These are phyloP conservation scores for Drosophila subquinaria DNA, from an alignment of 2,888 invertebrate species.

Conservation along the genomic window DNA sequence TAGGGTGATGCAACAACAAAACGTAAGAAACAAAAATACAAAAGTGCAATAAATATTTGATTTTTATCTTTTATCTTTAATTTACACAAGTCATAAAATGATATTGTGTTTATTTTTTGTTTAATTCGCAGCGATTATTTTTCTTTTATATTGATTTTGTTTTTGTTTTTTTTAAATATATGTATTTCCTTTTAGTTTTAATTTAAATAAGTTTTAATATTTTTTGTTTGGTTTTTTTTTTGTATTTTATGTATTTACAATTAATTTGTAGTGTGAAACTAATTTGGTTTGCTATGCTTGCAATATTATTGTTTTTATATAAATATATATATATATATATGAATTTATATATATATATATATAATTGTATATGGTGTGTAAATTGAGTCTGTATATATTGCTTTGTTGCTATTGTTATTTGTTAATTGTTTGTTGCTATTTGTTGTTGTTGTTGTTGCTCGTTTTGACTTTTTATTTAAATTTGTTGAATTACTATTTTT, in stretches of 20 bases:
- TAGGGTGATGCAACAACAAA: conserved; percentile 37
- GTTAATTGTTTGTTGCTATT: conserved; percentile 35
- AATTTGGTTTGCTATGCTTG: conserved; percentile 53
- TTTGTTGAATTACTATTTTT: conserved; percentile 31
- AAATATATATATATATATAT: conserved; percentile 7
- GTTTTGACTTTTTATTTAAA: conserved; percentile 18
- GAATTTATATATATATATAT: conserved; percentile 22
- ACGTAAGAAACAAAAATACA: conserved; percentile 33
- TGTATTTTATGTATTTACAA: conserved; percentile 57
- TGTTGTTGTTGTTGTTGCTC: conserved; percentile 31
- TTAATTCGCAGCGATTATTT: conserved; percentile 58
- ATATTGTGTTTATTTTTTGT: conserved; percentile 21
- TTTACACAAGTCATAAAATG: conserved; percentile 44
- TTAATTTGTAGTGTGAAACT: conserved; percentile 41
- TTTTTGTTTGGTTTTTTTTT: conserved; percentile 15
- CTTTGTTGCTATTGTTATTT: conserved; percentile 46
- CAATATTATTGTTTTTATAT: conserved; percentile 17
- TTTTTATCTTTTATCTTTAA: conserved; percentile 6
- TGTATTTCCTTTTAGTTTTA: conserved; percentile 46
- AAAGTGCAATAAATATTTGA: conserved; percentile 34
- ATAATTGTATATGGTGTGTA: conserved; percentile 37
- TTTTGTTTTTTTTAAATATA: conserved; percentile 30
- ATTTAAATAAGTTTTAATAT: conserved; percentile 48
- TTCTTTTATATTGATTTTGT: conserved; percentile 16
- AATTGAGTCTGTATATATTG: conserved; percentile 55